These are phyloP conservation scores for Trichacis sp. DNA, from an alignment of 2,888 invertebrate species.

Conservation along the genomic window DNA sequence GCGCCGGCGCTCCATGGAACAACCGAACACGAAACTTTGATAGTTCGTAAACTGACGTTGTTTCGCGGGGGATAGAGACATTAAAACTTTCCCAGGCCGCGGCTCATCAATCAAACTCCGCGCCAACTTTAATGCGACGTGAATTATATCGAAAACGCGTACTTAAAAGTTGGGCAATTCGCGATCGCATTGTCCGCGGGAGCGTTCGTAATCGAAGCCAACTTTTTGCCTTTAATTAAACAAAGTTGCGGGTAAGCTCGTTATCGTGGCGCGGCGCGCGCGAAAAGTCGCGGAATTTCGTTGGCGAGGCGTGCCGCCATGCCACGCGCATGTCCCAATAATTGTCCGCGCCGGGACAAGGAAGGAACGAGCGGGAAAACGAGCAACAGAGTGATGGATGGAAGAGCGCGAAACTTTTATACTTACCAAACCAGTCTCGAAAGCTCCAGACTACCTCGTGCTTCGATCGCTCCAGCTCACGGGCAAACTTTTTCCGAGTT, in stretches of 20 bases:
- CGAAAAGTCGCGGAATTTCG: conserved; percentile 18
- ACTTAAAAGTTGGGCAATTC: conserved; percentile 26
- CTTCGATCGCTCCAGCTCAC: conserved; percentile 46
- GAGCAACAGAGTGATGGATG: conserved; percentile 15
- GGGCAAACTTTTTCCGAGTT: conserved; percentile 54
- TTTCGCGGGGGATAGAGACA: conserved; percentile 24
- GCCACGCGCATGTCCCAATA: conserved; percentile 52
- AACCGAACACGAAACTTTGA: conserved; percentile 26
- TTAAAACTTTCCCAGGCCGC: conserved; percentile 35
- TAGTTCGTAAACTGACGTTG: conserved; percentile 26
- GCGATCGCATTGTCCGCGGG: background rate
- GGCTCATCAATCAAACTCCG: conserved; percentile 36
- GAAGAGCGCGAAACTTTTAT: conserved; percentile 43
- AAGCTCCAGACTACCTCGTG: conserved; percentile 34
- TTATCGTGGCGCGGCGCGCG: conserved; percentile 23
- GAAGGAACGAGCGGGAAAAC: conserved; percentile 18
- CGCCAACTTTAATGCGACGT: conserved; percentile 36
- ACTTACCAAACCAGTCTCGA: conserved; percentile 39
- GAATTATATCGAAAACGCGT: conserved; percentile 34
- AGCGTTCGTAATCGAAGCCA: background rate
- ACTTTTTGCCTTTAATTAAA: background rate
- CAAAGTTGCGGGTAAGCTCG: background rate
- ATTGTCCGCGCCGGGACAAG: conserved; percentile 46
- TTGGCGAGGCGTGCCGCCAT: conserved; percentile 58
- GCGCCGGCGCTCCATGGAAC: conserved; percentile 24